Evolutionary conservation across 2,888 invertebrate genomes (phyloP).

Genomic region (Allacma fusca): DNA sequence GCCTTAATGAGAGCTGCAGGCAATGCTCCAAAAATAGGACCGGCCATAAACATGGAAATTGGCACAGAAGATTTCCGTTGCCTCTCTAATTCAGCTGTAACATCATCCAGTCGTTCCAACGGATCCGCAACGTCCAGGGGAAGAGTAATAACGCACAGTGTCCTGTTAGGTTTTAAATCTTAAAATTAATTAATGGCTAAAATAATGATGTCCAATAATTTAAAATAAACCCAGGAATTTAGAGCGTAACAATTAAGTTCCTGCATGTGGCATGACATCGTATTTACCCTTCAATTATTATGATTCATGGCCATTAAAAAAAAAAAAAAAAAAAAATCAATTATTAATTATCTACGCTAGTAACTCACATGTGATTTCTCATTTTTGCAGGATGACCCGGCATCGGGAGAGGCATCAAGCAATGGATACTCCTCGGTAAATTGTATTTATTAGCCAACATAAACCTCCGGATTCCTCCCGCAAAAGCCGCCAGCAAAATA

Average conservation of each 20-base stretch:
- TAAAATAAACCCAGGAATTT: too few relatives aligned
- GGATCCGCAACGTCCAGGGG: slow-evolving; percentile 38
- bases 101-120: slow-evolving; percentile 12
- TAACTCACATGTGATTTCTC: slow-evolving; percentile 34
- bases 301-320: too few relatives aligned
- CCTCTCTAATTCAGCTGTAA: slow-evolving; percentile 31
- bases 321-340: background rate
- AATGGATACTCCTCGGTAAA: slow-evolving; percentile 44
- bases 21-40: slow-evolving; percentile 42
- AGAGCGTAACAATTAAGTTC: too few relatives aligned
- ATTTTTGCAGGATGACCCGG: slow-evolving; percentile 40
- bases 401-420: slow-evolving; percentile 44
- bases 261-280: too few relatives aligned
- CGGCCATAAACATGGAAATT: slow-evolving; percentile 33
- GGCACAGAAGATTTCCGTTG: slow-evolving; percentile 40
- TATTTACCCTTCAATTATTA: too few relatives aligned
- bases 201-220: background rate
- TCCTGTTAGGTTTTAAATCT: slow-evolving; percentile 30
- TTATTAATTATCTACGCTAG: too few relatives aligned
- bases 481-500: slow-evolving; percentile 55
- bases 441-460: slow-evolving; percentile 46
- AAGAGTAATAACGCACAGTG: slow-evolving; percentile 41
- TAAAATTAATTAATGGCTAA: background rate
- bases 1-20: slow-evolving; percentile 36
- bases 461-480: slow-evolving; percentile 57